Evolutionary conservation across 1,140 invertebrate genomes (phyloP).

Genomic region (Atta cephalotes): DNA sequence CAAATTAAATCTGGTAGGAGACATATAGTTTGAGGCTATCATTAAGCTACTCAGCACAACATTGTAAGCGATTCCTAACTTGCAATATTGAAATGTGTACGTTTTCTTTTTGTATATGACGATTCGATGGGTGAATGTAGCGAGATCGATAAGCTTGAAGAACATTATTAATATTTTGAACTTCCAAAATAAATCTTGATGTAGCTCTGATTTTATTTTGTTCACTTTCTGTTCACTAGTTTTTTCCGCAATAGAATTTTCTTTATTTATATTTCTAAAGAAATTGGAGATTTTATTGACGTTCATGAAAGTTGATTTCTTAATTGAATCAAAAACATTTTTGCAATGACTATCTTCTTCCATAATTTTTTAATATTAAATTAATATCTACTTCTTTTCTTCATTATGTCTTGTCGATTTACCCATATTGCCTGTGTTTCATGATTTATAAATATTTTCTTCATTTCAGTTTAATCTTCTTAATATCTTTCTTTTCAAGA

Average conservation of each 20-base stretch:
- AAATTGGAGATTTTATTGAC: background rate
- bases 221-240: background rate
- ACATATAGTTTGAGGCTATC: background rate
- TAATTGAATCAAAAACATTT: background rate
- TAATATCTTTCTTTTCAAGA: background rate
- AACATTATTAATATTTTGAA: background rate
- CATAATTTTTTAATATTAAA: constrained; percentile 5
- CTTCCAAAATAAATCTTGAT: background rate
- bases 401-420: background rate
- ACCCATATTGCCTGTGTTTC: background rate
- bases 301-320: constrained; percentile 3
- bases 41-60: constrained; percentile 8
- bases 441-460: background rate
- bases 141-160: constrained; percentile 68
- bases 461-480: background rate
- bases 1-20: background rate
- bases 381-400: background rate
- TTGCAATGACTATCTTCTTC: constrained; percentile 1
- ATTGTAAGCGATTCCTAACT: constrained; percentile 60
- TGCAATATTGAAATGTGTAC: constrained; percentile 10
- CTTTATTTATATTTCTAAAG: background rate
- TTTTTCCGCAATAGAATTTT: background rate
- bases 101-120: background rate
- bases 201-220: background rate
- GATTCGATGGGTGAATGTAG: constrained; percentile 31